phyloP scores from a whole-genome alignment of 2,888 invertebrate genomes.

The Pollenia angustigena region DNA sequence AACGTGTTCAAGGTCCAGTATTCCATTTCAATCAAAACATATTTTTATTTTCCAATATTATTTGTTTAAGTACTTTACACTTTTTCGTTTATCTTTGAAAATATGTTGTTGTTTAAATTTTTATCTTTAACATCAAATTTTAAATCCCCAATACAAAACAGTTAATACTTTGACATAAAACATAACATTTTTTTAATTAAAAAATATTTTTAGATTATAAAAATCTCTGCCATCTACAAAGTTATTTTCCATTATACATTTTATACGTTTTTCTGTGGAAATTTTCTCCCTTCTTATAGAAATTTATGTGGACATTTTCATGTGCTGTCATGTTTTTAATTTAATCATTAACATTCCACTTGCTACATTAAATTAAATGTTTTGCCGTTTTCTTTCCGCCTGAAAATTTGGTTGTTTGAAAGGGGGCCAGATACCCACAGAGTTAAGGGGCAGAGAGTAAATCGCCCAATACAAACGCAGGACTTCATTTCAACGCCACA shows the following conservation, averaged over 20 bases:
- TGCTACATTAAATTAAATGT: background rate
- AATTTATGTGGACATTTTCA: slow-evolving; percentile 1
- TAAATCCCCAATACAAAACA: no score
- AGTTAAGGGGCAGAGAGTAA: no score
- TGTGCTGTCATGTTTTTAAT: slow-evolving; percentile 1
- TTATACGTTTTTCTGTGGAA: background rate
- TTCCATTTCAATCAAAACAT: no score
- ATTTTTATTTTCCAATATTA: no score
- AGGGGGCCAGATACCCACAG: no score
- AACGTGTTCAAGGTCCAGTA: no score
- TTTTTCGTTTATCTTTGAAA: no score
- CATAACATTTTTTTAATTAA: background rate
- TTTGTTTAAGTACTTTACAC: no score
- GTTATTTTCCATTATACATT: background rate
- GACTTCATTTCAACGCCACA: background rate
- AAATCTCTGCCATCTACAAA: background rate
- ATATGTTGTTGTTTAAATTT: no score
- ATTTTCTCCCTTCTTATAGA: background rate
- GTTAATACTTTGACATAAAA: no score
- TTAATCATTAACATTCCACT: slow-evolving; percentile 17
- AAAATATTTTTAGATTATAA: background rate
- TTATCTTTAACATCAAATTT: no score
- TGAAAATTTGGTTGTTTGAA: background rate
- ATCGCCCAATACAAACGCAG: no score
- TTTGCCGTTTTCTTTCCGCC: background rate